Evolutionary conservation across 2,113 vertebrate genomes (phyloP), one percentile per base, ranked within the genome.

Genomic region (Egretta garzetta): DNA sequence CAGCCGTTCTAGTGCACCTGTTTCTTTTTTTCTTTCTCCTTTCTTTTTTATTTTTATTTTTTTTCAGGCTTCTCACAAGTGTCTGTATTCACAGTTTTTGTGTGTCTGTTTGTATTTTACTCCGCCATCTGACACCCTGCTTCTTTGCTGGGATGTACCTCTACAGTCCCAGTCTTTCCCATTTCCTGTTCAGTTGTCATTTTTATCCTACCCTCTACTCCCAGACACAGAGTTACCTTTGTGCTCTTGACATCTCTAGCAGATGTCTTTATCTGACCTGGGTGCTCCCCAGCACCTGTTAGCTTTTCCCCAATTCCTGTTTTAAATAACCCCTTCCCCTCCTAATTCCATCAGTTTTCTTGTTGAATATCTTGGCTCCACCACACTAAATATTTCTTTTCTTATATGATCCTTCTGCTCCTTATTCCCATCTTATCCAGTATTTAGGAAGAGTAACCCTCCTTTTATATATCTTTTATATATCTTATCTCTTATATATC

Each of bases 261-360:
- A 97, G 96, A 96, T 97, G 96, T 96, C 82, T 95, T 95, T 77
- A 86, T 95, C 91, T 96, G 97, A 96, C 92, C 94, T 88, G 88
- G 90, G 58, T 94, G 79, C 47, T 96, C 72, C 55, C 64, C 53
- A 92, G 84, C 95, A 98, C 95, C 96, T 96, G 96, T 94, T 93
- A 92, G 43, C 28, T 86, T 95, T 86, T 50, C 49, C 59, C 72
- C 63, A 95, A 45, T 84, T 95, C 85, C 75, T 71, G 10, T 82
- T 74, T 91, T 76, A 94, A 95, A 86, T 74, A 89, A 73, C 13
- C 39, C 26, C 37, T 86, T 91, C 45, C 37, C 37, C 49, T 76
- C 80, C 33, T 53, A 85, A n/a, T 81, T 88, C 56, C 75, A 72
- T 60, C 47, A 5, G 1, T 70, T 89, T 85, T 93, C 53, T 85